These are phyloP conservation scores for Coecobrya sp. DNA, from an alignment of 2,888 invertebrate genomes.

Conservation along the genomic window DNA sequence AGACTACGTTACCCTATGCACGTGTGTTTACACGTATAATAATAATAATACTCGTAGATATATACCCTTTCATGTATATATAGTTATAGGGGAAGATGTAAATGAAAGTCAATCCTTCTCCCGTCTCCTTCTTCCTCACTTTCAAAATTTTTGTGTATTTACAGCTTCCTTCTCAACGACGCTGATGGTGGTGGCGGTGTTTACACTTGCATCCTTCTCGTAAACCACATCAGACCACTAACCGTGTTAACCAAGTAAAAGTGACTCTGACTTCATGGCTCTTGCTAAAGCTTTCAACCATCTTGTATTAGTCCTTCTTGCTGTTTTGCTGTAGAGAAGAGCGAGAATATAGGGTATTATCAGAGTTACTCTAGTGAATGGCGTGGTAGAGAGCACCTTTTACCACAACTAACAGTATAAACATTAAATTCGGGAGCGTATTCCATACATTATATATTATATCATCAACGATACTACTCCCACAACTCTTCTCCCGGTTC, in stretches of 20 bases:
- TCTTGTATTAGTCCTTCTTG: conserved; percentile 44
- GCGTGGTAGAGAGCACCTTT: neutral
- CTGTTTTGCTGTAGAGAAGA: neutral
- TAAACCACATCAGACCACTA: conserved; percentile 70
- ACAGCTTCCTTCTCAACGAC: conserved; percentile 47
- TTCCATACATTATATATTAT: neutral
- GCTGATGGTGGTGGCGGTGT: conserved; percentile 46
- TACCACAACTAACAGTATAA: neutral
- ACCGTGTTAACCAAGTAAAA: conserved; percentile 72
- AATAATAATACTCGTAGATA: neutral
- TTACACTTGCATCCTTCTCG: conserved; percentile 74
- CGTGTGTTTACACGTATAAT: neutral
- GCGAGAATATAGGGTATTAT: neutral
- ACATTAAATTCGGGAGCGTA: neutral
- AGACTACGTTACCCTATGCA: neutral
- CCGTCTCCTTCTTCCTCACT: conserved; percentile 34
- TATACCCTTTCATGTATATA: neutral
- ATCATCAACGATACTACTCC: neutral
- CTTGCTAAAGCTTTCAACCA: conserved; percentile 63
- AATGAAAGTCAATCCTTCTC: conserved; percentile 71
- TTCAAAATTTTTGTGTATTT: conserved; percentile 61
- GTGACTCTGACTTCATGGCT: conserved; percentile 69
- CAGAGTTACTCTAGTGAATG: neutral
- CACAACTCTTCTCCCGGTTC: conserved; percentile 23
- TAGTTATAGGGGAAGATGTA: neutral